These are phyloP conservation scores for Galerucella calmariensis DNA, from an alignment of 2,888 invertebrate species.

Conservation along the genomic window DNA sequence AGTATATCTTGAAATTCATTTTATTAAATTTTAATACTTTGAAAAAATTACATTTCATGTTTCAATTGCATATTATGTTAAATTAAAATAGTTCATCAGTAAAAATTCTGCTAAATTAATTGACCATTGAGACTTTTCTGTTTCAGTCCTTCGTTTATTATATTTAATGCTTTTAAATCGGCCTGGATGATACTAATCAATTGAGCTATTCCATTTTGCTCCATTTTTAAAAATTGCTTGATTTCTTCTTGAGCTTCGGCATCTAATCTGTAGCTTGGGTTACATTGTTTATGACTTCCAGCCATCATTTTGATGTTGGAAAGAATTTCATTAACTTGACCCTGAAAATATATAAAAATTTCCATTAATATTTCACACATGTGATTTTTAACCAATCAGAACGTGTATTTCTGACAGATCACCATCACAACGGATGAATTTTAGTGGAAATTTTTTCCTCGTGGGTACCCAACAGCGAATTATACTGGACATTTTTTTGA, in stretches of 20 bases:
- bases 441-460: too few species aligned
- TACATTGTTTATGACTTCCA: slow-evolving; percentile 68
- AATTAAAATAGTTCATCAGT: neutral
- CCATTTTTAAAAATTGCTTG: slow-evolving; percentile 83
- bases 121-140: slow-evolving; percentile 55
- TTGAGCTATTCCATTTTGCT: slow-evolving; percentile 90
- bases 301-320: slow-evolving; percentile 83
- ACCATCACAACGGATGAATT: too few species aligned
- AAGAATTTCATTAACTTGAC: slow-evolving; percentile 89
- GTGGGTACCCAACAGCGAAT: too few species aligned
- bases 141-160: slow-evolving; percentile 82
- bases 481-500: too few species aligned
- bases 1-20: neutral
- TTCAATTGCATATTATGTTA: neutral
- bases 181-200: slow-evolving; percentile 84
- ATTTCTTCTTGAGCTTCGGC: slow-evolving; percentile 76
- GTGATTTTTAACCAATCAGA: neutral
- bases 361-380: neutral
- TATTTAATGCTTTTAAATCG: slow-evolving; percentile 81
- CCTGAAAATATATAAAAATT: slow-evolving; percentile 66
- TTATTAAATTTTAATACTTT: neutral
- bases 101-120: neutral
- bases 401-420: too few species aligned
- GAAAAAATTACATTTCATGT: neutral
- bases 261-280: slow-evolving; percentile 84